Evolutionary conservation across 2,113 vertebrate genomes (phyloP).

Genomic region (Myotis yumanensis): DNA sequence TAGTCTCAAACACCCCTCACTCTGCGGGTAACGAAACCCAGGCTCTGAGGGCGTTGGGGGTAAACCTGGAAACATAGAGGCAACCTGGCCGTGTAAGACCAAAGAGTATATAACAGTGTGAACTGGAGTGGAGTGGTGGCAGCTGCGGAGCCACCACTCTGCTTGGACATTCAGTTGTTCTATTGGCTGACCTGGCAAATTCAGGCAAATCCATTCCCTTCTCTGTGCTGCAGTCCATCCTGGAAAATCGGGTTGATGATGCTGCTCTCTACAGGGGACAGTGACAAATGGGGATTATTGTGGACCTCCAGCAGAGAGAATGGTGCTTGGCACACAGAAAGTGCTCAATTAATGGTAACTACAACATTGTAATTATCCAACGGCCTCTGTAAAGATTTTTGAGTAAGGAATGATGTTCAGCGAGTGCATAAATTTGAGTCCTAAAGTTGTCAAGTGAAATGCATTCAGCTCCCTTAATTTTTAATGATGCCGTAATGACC

Average conservation of each 20-base stretch:
- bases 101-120: not conserved
- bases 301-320: not conserved
- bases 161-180: not conserved
- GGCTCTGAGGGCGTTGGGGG: not conserved
- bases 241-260: not conserved
- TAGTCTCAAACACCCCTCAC: not conserved
- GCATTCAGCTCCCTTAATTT: not conserved
- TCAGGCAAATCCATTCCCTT: not conserved
- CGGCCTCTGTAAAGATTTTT: not conserved
- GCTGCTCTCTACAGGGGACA: not conserved
- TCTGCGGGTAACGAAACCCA: not conserved
- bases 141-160: fast-evolving
- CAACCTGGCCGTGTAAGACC: not conserved
- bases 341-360: not conserved
- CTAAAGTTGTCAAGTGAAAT: not conserved
- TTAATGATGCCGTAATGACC: not conserved
- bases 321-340: not conserved
- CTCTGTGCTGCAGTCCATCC: not conserved
- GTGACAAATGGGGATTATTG: not conserved
- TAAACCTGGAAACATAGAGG: too few relatives aligned
- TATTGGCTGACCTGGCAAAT: not conserved
- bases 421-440: not conserved
- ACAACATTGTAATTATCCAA: not conserved
- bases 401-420: not conserved
- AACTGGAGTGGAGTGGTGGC: not conserved